Conservation (phyloP, 2,113 vertebrate genomes). For the Dasyurus viverrinus region DNA sequence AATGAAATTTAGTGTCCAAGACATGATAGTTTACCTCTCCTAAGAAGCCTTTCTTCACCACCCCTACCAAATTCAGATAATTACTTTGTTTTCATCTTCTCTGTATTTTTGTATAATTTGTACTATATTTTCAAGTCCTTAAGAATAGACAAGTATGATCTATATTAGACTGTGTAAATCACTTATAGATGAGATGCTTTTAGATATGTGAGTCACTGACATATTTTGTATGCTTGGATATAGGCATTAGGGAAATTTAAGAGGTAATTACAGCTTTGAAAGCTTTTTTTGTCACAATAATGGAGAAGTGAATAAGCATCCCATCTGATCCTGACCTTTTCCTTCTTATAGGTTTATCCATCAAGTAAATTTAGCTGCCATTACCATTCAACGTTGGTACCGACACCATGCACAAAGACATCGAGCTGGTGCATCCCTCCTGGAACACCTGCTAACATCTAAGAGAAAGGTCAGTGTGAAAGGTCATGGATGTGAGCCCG, state of each 20-base stretch:
- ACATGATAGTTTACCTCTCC: background rate
- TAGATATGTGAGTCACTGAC: background rate
- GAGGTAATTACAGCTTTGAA: background rate
- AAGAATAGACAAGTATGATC: background rate
- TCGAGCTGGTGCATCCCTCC: conserved; percentile 69
- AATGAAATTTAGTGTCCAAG: background rate
- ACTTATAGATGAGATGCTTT: background rate
- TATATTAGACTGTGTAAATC: background rate
- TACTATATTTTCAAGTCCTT: background rate
- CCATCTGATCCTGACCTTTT: background rate
- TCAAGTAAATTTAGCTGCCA: conserved; percentile 91
- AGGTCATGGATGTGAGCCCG: background rate
- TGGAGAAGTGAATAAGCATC: background rate
- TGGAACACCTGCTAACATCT: conserved; percentile 82
- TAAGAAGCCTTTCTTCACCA: background rate
- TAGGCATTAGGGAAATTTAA: background rate
- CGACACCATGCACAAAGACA: conserved; percentile 83
- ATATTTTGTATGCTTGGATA: background rate
- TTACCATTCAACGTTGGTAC: conserved; percentile 97
- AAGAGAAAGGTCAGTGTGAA: conserved; percentile 87
- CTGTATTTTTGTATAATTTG: background rate
- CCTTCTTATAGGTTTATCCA: conserved; percentile 89
- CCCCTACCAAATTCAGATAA: background rate
- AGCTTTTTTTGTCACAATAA: background rate
- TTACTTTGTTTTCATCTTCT: background rate